A percentile compares a stretch with the other conserved stretches of the same genome.
phyloP scores from a whole-genome alignment of 2,888 invertebrate genomes.

The Pseudanteris insignis region DNA sequence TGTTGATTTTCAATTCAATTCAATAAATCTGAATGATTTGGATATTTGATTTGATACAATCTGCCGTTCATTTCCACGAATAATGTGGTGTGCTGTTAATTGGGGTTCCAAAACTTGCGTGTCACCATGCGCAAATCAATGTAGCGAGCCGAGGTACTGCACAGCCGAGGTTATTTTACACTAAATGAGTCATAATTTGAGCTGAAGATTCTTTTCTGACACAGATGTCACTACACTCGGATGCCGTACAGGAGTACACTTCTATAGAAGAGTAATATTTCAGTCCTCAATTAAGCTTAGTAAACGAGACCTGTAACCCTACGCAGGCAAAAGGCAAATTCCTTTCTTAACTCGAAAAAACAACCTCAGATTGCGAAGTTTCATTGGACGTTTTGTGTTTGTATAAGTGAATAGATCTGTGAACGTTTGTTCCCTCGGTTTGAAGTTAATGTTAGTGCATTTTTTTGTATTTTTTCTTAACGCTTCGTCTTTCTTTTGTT shows the following conservation, averaged over 20 bases:
- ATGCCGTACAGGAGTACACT: constrained; percentile 5
- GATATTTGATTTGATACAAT: constrained; percentile 9
- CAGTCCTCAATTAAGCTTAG: constrained; percentile 16
- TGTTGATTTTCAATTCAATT: no score
- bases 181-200: constrained; percentile 7
- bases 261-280: constrained; percentile 10
- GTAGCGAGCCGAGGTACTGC: no score
- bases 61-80: constrained; percentile 7
- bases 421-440: neutral
- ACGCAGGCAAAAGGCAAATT: constrained; percentile 17
- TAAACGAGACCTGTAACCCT: constrained; percentile 11
- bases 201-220: neutral
- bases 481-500: no score
- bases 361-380: constrained; percentile 8
- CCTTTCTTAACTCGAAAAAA: constrained; percentile 9
- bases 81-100: constrained; percentile 2
- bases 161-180: constrained; percentile 4
- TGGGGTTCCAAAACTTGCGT: constrained; percentile 1
- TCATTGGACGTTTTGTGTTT: neutral
- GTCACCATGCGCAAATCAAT: constrained; percentile 1
- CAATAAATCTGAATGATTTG: constrained; percentile 8
- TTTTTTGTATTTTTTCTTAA: no score
- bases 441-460: no score
- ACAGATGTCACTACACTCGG: constrained; percentile 6
- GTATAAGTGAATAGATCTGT: constrained; percentile 1